These are phyloP conservation scores for Pseudeuparius sepicola DNA, from an alignment of 2,888 invertebrate species.

Conservation along the genomic window DNA sequence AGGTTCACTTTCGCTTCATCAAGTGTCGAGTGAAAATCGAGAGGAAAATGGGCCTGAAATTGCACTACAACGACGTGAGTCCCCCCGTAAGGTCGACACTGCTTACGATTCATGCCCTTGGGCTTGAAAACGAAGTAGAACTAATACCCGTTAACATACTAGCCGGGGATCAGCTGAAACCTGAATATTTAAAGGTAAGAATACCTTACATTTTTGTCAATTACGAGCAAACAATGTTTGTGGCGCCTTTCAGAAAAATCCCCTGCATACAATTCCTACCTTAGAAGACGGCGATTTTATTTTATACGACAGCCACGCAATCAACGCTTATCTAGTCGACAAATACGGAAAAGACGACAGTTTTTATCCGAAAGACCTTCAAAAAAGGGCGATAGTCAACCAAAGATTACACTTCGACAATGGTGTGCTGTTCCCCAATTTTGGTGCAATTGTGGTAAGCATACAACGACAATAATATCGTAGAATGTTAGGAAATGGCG, in stretches of 20 bases:
- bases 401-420: constrained; percentile 47
- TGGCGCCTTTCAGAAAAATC: constrained; percentile 55
- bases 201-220: not conserved
- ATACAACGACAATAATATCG: no score
- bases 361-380: constrained; percentile 45
- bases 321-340: constrained; percentile 49
- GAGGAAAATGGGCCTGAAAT: constrained; percentile 16
- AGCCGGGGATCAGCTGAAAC: constrained; percentile 35
- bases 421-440: constrained; percentile 41
- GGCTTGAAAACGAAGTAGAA: constrained; percentile 34
- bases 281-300: constrained; percentile 46
- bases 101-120: constrained; percentile 39
- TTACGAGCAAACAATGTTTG: no score
- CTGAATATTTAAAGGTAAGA: constrained; percentile 39
- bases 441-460: no score
- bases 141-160: constrained; percentile 36
- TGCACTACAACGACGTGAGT: constrained; percentile 26
- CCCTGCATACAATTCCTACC: constrained; percentile 54
- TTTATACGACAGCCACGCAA: constrained; percentile 57
- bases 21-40: no score
- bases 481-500: no score
- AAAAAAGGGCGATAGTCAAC: constrained; percentile 43
- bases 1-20: no score
- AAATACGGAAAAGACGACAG: constrained; percentile 46
- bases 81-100: constrained; percentile 42